Percentiles rank a stretch among this genome's conserved stretches.
Evolutionary conservation across 2,113 vertebrate genomes (phyloP).

Genomic region (human (Homo sapiens)): DNA sequence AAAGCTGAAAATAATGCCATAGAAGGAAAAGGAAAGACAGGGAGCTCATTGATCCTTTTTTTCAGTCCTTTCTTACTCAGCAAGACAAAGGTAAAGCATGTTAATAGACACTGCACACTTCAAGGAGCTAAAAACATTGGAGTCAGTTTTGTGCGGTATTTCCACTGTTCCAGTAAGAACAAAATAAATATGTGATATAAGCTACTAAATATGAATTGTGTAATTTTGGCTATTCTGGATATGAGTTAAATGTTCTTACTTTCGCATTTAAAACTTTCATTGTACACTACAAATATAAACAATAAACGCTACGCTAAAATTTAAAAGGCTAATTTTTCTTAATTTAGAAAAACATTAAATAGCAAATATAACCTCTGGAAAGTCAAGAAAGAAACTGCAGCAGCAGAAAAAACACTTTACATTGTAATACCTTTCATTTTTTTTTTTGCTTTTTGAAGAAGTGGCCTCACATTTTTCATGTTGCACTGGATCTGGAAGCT

Average conservation of each 20-base stretch:
- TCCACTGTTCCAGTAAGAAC: neutral
- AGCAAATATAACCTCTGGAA: neutral
- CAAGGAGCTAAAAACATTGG: neutral
- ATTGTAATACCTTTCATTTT: neutral
- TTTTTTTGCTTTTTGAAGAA: neutral
- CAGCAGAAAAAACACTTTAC: neutral
- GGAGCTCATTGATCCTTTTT: fast-evolving
- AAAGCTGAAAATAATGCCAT: neutral
- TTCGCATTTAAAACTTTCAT: constrained; percentile 11
- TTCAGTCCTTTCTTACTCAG: neutral
- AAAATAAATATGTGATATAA: neutral
- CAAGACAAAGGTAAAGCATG: neutral
- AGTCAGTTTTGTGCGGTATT: neutral
- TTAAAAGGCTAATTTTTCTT: neutral
- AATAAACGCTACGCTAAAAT: constrained; percentile 39
- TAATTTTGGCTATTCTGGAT: neutral
- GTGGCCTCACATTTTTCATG: neutral
- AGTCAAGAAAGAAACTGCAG: neutral
- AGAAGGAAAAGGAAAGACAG: neutral
- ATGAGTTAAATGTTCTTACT: neutral
- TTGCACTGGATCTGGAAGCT: neutral
- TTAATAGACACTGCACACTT: neutral
- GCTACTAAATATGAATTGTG: neutral
- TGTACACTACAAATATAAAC: neutral
- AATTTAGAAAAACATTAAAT: neutral